A percentile compares a stretch with the other conserved stretches of the same genome.
These are phyloP conservation scores for Nansenia antarctica DNA, from an alignment of 2,113 vertebrate species.

Conservation along the genomic window DNA sequence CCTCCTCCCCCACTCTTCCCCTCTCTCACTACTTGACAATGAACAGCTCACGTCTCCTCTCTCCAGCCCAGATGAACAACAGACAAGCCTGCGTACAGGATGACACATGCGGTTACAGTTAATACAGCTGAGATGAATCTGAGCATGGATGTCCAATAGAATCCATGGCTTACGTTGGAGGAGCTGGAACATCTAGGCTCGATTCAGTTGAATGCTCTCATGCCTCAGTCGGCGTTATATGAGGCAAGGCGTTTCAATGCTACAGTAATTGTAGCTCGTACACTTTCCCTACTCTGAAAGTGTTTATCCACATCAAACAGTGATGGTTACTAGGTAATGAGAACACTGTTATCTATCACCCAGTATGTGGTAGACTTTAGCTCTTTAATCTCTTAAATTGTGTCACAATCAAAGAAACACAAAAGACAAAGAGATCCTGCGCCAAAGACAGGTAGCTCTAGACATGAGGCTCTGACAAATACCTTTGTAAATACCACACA, in stretches of 20 bases:
- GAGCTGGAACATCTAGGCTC: not conserved
- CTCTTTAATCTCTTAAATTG: slow-evolving; percentile 23
- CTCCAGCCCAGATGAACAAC: slow-evolving; percentile 11
- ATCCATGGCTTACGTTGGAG: not conserved
- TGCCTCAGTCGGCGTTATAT: too few relatives aligned
- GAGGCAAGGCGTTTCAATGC: too few relatives aligned
- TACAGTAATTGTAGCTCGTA: not conserved
- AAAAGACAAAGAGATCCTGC: slow-evolving; percentile 35
- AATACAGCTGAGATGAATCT: slow-evolving; percentile 30
- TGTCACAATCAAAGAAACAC: slow-evolving; percentile 21
- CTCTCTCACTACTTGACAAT: not conserved
- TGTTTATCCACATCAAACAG: not conserved
- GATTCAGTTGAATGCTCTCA: not conserved
- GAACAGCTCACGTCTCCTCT: slow-evolving; percentile 14
- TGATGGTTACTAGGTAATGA: not conserved
- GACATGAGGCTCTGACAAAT: slow-evolving; percentile 26
- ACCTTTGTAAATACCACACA: slow-evolving; percentile 31
- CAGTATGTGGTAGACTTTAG: too few relatives aligned
- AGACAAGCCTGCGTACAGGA: slow-evolving; percentile 21
- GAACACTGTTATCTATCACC: not conserved
- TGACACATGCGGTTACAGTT: slow-evolving; percentile 28
- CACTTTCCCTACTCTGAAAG: not conserved
- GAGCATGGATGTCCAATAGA: not conserved
- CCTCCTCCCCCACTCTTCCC: not conserved
- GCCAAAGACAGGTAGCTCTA: slow-evolving; percentile 31